phyloP scores from a whole-genome alignment of 2,113 vertebrate genomes.

The Lepidothrix coronata region DNA sequence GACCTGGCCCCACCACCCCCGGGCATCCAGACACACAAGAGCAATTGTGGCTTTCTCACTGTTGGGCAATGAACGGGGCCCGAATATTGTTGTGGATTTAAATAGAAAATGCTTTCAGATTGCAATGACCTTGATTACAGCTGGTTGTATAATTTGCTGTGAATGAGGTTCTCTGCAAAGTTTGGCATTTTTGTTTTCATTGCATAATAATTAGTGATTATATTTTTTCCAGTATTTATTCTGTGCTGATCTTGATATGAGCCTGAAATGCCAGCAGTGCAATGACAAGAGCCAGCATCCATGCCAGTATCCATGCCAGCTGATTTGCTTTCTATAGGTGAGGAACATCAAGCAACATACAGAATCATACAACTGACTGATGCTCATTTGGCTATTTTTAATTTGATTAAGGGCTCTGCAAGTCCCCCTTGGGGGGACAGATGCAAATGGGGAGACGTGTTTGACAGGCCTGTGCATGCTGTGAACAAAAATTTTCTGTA shows the following conservation, averaged over 20 bases:
- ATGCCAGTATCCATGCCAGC: background rate
- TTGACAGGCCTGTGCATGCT: background rate
- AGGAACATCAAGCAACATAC: background rate
- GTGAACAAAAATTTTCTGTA: background rate
- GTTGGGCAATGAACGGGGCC: background rate
- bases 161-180: conserved; percentile 11
- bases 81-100: conserved; percentile 28
- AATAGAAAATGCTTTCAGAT: conserved; percentile 18
- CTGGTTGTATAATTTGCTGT: background rate
- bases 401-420: background rate
- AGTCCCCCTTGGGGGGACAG: background rate
- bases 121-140: background rate
- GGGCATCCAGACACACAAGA: background rate
- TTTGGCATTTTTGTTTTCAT: background rate
- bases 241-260: background rate
- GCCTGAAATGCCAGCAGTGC: background rate
- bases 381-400: background rate
- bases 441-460: background rate
- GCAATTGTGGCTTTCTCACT: background rate
- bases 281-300: background rate
- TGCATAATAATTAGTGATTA: background rate
- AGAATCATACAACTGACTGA: background rate
- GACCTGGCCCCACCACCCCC: background rate
- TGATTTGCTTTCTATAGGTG: background rate
- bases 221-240: conserved; percentile 22